Conservation (phyloP, 2,797 vertebrate species). For the Centropyge bicolor region DNA sequence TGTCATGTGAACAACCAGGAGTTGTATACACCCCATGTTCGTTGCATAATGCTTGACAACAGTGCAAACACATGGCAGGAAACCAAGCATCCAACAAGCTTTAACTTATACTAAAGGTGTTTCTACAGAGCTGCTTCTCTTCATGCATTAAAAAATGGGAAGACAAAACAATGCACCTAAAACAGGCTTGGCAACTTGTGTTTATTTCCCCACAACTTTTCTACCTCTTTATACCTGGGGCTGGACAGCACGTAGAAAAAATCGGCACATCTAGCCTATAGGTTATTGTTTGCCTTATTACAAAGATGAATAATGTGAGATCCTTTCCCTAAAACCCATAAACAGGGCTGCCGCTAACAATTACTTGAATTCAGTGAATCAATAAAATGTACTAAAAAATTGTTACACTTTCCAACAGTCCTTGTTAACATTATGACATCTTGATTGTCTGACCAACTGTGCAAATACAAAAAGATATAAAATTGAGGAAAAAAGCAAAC, state of each 20-base stretch:
- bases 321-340: background rate
- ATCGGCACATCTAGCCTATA: background rate
- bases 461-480: background rate
- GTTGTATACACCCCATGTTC: background rate
- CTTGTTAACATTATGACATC: background rate
- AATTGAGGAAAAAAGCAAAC: no score
- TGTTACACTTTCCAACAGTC: background rate
- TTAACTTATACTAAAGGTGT: background rate
- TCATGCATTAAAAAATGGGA: conserved; percentile 6
- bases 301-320: background rate
- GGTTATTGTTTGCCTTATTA: background rate
- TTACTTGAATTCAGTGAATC: background rate
- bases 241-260: background rate
- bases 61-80: background rate
- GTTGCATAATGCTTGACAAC: conserved; percentile 13
- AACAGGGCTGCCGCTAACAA: background rate
- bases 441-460: background rate
- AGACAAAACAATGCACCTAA: conserved; percentile 1
- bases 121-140: background rate
- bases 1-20: conserved; percentile 1
- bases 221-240: no score
- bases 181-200: background rate
- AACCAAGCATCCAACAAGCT: background rate
- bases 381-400: background rate
- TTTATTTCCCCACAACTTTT: conserved; percentile 4